phyloP scores from a whole-genome alignment of 2,113 vertebrate species.

The Rallus limicola region DNA sequence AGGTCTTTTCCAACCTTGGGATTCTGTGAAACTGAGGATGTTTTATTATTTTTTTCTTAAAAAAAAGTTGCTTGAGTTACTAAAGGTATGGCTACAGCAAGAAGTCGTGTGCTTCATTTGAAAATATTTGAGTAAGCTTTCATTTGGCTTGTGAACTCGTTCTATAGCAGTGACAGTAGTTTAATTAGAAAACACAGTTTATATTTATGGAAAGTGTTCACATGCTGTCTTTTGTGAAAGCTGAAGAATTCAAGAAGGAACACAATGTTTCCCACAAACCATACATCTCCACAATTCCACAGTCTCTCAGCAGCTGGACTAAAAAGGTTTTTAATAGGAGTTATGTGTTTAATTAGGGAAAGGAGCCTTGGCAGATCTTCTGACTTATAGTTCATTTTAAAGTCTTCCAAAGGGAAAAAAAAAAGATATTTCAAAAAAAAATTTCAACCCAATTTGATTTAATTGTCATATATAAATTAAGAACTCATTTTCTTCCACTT shows the following conservation, averaged over 20 bases:
- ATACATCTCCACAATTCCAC: slow-evolving; percentile 14
- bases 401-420: background rate
- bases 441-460: slow-evolving; percentile 10
- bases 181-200: slow-evolving; percentile 47
- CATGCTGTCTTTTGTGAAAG: slow-evolving; percentile 45
- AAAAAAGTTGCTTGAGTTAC: background rate
- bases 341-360: slow-evolving; percentile 64
- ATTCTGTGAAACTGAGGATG: background rate
- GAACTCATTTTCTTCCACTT: slow-evolving; percentile 45
- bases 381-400: slow-evolving; percentile 51
- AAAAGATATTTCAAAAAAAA: background rate
- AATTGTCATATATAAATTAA: slow-evolving; percentile 57
- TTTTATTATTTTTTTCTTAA: background rate
- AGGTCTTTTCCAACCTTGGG: no score
- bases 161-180: slow-evolving; percentile 27
- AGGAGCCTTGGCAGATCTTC: slow-evolving; percentile 60
- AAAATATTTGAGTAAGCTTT: slow-evolving; percentile 36
- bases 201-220: slow-evolving; percentile 67
- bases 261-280: slow-evolving; percentile 67
- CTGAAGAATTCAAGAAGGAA: slow-evolving; percentile 54
- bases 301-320: slow-evolving; percentile 51
- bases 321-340: slow-evolving; percentile 22
- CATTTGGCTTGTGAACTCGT: background rate
- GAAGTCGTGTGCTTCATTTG: background rate
- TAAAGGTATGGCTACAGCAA: background rate